Percentiles rank a stretch among this genome's conserved stretches.
Conservation (phyloP, 2,797 vertebrate species). For the Enteromius treurensis region DNA sequence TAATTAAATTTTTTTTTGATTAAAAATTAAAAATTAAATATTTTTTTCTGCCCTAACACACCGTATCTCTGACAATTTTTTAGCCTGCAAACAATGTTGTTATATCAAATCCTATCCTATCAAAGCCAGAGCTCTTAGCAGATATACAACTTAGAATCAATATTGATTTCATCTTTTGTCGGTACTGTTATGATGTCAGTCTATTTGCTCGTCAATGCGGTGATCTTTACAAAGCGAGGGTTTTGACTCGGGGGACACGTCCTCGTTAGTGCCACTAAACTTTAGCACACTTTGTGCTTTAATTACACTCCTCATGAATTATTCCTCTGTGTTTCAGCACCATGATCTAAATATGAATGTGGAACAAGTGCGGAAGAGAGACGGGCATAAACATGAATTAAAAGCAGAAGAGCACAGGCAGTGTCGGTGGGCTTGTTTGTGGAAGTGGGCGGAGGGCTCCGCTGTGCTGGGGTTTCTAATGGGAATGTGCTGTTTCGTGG, state of each 20-base stretch:
- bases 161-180: neutral
- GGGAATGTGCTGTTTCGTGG: constrained; percentile 59
- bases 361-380: constrained; percentile 33
- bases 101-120: neutral
- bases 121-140: no score
- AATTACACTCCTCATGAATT: constrained; percentile 36
- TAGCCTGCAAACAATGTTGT: no score
- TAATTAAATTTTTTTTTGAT: no score
- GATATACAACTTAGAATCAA: neutral
- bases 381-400: constrained; percentile 10
- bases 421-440: neutral
- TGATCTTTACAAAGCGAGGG: neutral
- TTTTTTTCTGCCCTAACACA: neutral
- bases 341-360: constrained; percentile 59
- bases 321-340: constrained; percentile 21
- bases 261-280: constrained; percentile 28
- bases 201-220: neutral
- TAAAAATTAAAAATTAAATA: no score
- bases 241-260: neutral
- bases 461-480: constrained; percentile 72
- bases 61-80: neutral
- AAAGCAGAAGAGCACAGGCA: constrained; percentile 6
- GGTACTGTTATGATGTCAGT: neutral
- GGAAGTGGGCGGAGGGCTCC: constrained; percentile 51
- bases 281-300: constrained; percentile 28